Percentiles rank a stretch among this genome's conserved stretches.
Conservation (phyloP, 2,113 vertebrate genomes). For the Guaruba guarouba region DNA sequence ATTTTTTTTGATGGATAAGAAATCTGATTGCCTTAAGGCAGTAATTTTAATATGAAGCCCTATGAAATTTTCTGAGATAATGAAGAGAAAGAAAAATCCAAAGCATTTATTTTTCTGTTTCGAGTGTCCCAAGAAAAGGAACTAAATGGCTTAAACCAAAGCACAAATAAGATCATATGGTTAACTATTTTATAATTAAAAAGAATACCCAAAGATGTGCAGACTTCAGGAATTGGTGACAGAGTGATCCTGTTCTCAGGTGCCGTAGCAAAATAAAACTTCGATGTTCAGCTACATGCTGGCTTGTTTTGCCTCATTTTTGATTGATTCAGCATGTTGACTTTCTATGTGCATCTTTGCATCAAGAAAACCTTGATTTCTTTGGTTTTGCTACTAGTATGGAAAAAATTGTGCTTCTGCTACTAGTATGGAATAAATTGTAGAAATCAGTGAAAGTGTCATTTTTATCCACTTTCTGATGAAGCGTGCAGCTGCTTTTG, state of each 20-base stretch:
- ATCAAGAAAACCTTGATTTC: not conserved
- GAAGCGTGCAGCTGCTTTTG: not conserved
- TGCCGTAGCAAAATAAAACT: not conserved
- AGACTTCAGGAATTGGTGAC: not conserved
- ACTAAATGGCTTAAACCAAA: not conserved
- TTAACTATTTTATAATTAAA: not conserved
- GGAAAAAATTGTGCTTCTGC: not conserved
- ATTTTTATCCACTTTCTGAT: not conserved
- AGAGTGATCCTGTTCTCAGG: not conserved
- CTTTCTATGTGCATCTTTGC: not conserved
- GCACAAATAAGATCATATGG: not conserved
- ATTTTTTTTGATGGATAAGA: not conserved
- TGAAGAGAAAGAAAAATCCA: not conserved
- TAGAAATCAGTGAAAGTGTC: not conserved
- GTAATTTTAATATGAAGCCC: not conserved
- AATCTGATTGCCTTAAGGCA: not conserved
- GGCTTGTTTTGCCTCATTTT: not conserved
- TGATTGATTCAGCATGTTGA: not conserved
- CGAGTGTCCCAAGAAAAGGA: not conserved
- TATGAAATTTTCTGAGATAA: not conserved
- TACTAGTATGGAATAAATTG: not conserved
- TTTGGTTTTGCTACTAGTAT: not conserved
- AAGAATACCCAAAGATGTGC: not conserved
- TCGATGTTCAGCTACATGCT: not conserved
- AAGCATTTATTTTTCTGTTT: not conserved